These are phyloP conservation scores for Bubo blakistoni DNA, from an alignment of 2,113 vertebrate genomes.

Conservation along the genomic window DNA sequence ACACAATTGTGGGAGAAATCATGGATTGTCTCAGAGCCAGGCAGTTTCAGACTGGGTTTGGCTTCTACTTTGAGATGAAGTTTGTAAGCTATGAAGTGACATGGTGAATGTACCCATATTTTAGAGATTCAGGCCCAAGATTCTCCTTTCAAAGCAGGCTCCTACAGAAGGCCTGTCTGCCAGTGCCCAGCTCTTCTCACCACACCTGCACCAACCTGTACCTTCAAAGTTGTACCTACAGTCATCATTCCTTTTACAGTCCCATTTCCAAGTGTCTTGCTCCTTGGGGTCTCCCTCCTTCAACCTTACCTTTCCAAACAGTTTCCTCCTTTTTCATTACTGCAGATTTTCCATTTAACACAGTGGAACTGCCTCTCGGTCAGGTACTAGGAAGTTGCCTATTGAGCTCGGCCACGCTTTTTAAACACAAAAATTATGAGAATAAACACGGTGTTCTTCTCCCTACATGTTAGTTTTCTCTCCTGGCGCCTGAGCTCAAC, in stretches of 20 bases:
- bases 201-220: not conserved
- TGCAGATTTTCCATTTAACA: not conserved
- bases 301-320: not conserved
- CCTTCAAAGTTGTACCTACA: not conserved
- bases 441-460: not conserved
- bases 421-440: not conserved
- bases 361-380: not conserved
- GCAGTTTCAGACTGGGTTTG: not conserved
- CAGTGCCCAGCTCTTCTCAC: not conserved
- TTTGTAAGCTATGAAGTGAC: not conserved
- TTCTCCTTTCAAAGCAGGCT: not conserved
- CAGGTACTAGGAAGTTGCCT: not conserved
- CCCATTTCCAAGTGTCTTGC: not conserved
- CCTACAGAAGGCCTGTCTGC: not conserved
- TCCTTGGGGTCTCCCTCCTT: not conserved
- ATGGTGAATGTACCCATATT: not conserved
- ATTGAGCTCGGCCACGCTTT: not conserved
- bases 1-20: not conserved
- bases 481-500: not conserved
- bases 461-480: not conserved
- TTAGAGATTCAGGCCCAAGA: not conserved
- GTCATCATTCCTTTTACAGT: not conserved
- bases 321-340: not conserved
- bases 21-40: not conserved
- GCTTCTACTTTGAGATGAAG: not conserved